Evolutionary conservation across 37 sponge, comb jelly and placozoan species (phyloP).

Genomic region (Chondrosia reniformis): DNA sequence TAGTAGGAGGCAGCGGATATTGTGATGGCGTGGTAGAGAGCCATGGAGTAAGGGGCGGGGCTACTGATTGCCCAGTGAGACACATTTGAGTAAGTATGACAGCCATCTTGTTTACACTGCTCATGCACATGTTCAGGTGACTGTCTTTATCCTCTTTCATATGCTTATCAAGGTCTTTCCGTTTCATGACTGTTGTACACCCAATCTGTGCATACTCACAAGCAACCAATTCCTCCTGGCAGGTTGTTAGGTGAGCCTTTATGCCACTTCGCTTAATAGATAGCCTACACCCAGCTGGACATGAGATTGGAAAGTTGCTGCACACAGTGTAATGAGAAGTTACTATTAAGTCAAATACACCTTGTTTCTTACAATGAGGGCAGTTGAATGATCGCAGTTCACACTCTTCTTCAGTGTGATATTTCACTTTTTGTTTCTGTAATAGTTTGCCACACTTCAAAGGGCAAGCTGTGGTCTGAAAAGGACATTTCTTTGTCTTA

Average conservation of each 20-base stretch:
- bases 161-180: background rate
- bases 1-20: constrained; percentile 8
- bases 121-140: too few relatives aligned
- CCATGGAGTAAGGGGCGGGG: background rate
- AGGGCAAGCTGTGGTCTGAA: background rate
- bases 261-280: background rate
- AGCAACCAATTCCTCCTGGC: constrained; percentile 19
- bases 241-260: background rate
- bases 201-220: constrained; percentile 54
- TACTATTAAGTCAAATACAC: background rate
- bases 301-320: background rate
- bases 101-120: too few relatives aligned
- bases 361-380: background rate
- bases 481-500: background rate
- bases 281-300: constrained; percentile 9
- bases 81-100: too few relatives aligned
- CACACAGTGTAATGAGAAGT: background rate
- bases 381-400: constrained; percentile 4
- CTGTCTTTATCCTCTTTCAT: too few relatives aligned
- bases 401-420: background rate
- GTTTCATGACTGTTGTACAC: constrained; percentile 13
- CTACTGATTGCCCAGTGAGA: background rate
- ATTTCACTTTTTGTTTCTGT: background rate
- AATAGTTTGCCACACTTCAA: background rate
- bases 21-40: constrained; percentile 2